These are phyloP conservation scores for Myoxocephalus aenaeus DNA, from an alignment of 2,797 vertebrate species.

Conservation along the genomic window DNA sequence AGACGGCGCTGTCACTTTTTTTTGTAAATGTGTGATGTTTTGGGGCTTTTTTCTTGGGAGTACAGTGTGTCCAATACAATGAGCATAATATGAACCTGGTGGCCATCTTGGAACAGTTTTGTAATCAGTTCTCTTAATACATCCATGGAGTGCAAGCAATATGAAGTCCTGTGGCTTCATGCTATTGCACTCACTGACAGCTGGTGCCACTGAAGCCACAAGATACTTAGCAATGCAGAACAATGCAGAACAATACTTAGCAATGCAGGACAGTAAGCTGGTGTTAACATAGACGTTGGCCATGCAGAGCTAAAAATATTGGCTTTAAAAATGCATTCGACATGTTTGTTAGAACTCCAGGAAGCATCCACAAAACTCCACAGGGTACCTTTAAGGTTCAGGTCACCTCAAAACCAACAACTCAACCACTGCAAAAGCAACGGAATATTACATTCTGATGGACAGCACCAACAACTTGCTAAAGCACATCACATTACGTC, in stretches of 20 bases:
- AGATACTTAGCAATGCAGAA: background rate
- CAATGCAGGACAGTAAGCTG: background rate
- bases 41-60: background rate
- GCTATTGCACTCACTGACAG: background rate
- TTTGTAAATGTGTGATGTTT: background rate
- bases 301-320: background rate
- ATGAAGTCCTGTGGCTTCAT: background rate
- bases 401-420: background rate
- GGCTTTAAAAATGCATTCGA: background rate
- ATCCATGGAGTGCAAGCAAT: background rate
- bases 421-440: background rate
- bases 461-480: background rate
- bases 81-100: no score
- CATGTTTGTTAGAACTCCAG: background rate
- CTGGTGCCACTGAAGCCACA: background rate
- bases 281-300: background rate
- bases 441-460: background rate
- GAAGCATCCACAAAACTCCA: conserved; percentile 4
- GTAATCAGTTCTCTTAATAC: background rate
- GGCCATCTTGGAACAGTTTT: no score
- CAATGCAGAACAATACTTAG: no score
- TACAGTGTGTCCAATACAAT: background rate
- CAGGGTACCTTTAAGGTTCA: conserved; percentile 14
- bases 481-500: background rate
- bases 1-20: background rate